Evolutionary conservation across 2,797 vertebrate genomes (phyloP).

Genomic region (Acomys russatus): DNA sequence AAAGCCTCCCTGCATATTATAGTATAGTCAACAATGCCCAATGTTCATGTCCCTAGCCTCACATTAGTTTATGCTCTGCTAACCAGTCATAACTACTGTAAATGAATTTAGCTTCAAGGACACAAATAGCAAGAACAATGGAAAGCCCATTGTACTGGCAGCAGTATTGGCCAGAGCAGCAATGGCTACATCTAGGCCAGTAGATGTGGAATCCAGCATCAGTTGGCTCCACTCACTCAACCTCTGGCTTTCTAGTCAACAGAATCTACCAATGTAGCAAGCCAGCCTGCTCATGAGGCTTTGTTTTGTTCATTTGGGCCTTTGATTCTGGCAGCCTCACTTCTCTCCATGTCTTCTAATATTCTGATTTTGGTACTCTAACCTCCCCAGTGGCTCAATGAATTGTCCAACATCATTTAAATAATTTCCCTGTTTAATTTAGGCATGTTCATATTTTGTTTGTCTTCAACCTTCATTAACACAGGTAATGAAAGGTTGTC

Average conservation of each 20-base stretch:
- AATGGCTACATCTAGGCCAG: background rate
- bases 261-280: background rate
- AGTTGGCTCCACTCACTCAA: background rate
- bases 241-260: background rate
- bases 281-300: background rate
- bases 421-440: background rate
- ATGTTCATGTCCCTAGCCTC: background rate
- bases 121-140: background rate
- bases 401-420: background rate
- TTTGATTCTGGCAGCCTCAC: background rate
- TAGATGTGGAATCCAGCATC: background rate
- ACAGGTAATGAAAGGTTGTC: background rate
- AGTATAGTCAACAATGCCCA: background rate
- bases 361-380: background rate
- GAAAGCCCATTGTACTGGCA: background rate
- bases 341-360: background rate
- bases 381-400: background rate
- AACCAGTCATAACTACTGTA: background rate
- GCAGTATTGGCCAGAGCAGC: background rate
- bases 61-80: rapidly evolving
- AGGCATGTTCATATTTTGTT: background rate
- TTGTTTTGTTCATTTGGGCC: background rate
- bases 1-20: background rate
- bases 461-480: background rate
- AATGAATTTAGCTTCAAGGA: background rate